Evolutionary conservation across 2,888 invertebrate species (phyloP), one percentile per base, ranked within the genome.

Genomic region (Athalia cordata): DNA sequence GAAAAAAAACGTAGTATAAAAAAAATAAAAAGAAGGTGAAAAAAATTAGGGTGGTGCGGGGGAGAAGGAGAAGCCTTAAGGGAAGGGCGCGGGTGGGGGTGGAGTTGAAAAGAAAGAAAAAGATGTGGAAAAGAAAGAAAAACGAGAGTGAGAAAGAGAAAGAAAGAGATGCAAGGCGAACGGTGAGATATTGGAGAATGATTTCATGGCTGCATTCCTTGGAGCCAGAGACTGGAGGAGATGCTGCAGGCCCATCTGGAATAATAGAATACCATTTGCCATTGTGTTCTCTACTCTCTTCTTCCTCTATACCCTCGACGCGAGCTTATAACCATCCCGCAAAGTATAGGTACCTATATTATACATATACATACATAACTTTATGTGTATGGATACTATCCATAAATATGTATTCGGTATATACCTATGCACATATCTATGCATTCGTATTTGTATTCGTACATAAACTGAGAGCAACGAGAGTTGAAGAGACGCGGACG

Each of bases 181-280:
- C 83, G 84, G 84, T 87, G 86, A 88, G 86, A 88, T 85, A 86
- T 86, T 82, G 84, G 83, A 84, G 86, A 87, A 88, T 86, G 86
- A 88, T 88, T 88, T 86, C 85, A 85, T 85, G 85, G 84, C 83
- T 84, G 84, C 88, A 88, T 88, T 88, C 88, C 86, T 76, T 70
- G 79, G 81, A 80, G 78, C 79, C 79, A 59, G 65, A 76, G 79
- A 45, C 43, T 79, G 70, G 79, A 70, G 74, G 68, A 78, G 82
- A 80, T 81, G 80, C 67, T 79, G 78, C 80, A 84, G 84, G 82
- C 84, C 86, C 87, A 88, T 88, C 87, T 88, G 87, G 87, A 88
- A 89, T 89, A 89, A 89, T 88, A 88, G 89, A 89, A 89, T 89
- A 87, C 89, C 88, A 87, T 88, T 88, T 89, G 87, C 87, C 85